phyloP scores from a whole-genome alignment of 2,888 invertebrate species.

The Ophion ellenae region DNA sequence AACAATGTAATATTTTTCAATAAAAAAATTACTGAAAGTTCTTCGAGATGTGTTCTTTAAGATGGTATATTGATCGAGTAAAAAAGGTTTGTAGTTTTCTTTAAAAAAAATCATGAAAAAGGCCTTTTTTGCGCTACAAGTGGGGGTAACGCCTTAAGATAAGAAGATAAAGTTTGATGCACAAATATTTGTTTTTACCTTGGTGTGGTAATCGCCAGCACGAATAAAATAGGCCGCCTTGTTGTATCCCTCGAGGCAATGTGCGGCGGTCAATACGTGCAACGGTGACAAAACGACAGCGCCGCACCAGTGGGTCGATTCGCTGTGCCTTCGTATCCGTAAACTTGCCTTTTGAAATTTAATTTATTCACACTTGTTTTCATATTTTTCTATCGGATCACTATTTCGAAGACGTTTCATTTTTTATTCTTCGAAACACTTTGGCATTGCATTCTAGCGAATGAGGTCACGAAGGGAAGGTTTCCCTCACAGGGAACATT shows the following conservation, averaged over 20 bases:
- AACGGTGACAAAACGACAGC: conserved; percentile 88
- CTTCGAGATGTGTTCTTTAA: too few relatives aligned
- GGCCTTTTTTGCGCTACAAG: too few relatives aligned
- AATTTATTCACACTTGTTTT: conserved; percentile 29
- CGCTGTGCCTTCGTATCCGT: conserved; percentile 86
- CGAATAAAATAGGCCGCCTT: conserved; percentile 89
- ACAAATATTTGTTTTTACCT: conserved; percentile 81
- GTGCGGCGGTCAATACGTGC: conserved; percentile 90
- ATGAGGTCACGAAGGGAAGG: too few relatives aligned
- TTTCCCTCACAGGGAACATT: too few relatives aligned
- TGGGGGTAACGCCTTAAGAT: too few relatives aligned
- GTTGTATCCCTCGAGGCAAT: conserved; percentile 88
- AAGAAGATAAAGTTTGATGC: too few relatives aligned
- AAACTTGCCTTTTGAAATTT: conserved; percentile 85
- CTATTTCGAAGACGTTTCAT: neutral
- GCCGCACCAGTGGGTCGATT: conserved; percentile 90
- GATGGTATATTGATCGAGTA: too few relatives aligned
- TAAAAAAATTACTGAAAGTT: too few relatives aligned
- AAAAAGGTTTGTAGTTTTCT: too few relatives aligned
- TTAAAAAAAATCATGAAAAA: too few relatives aligned
- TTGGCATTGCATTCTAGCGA: neutral
- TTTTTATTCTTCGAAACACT: neutral
- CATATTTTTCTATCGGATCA: neutral
- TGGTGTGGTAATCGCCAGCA: conserved; percentile 90
- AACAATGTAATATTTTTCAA: too few relatives aligned